phyloP scores from a whole-genome alignment of 2,888 invertebrate species.

The Torymus aiolomorphi region DNA sequence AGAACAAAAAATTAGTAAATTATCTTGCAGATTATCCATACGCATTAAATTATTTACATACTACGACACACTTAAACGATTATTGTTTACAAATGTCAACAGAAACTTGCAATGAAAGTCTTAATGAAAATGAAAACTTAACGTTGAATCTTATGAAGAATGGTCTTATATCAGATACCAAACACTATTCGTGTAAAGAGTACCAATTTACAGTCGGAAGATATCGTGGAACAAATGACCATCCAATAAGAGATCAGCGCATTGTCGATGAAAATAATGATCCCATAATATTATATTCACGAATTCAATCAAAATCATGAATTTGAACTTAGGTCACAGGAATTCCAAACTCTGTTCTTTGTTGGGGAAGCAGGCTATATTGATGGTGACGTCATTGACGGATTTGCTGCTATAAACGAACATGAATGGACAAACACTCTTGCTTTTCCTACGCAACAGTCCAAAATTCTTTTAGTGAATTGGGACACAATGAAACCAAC shows the following conservation, averaged over 20 bases:
- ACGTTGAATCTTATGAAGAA: not conserved
- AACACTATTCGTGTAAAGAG: not conserved
- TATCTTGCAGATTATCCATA: no score
- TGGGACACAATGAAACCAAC: not conserved
- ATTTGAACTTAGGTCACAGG: not conserved
- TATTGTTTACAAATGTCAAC: no score
- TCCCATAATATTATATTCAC: not conserved
- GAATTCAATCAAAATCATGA: not conserved
- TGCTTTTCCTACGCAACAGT: not conserved
- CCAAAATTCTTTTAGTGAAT: not conserved
- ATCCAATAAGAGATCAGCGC: not conserved
- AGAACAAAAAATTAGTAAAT: no score
- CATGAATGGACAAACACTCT: not conserved
- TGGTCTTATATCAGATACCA: not conserved
- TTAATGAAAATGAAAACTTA: no score
- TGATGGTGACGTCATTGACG: not conserved
- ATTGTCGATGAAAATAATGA: not conserved
- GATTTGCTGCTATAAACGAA: not conserved
- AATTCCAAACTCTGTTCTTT: not conserved
- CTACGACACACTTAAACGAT: no score
- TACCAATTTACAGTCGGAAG: not conserved
- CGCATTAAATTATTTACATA: no score
- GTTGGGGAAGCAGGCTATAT: not conserved
- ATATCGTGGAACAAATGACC: not conserved
- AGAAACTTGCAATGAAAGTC: no score